phyloP scores from a whole-genome alignment of 2,113 vertebrate species.

The Alaudala cheleensis region DNA sequence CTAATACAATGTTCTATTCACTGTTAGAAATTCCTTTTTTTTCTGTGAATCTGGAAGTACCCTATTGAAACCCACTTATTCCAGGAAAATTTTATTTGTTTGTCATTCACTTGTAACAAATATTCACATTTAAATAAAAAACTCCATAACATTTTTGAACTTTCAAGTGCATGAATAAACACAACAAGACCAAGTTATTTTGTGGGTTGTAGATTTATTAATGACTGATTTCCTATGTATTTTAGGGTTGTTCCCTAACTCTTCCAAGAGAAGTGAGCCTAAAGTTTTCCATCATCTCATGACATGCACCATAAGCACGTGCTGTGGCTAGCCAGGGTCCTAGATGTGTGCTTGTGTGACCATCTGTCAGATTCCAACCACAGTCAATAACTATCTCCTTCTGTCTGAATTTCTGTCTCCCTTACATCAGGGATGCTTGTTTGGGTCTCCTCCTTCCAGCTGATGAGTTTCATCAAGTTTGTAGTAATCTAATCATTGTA shows the following conservation, averaged over 20 bases:
- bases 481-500: not conserved
- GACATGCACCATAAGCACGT: not conserved
- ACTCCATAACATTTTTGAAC: not conserved
- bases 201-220: not conserved
- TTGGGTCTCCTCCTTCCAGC: not conserved
- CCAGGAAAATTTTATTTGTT: not conserved
- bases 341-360: accelerated
- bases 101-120: not conserved
- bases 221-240: not conserved
- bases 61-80: not conserved
- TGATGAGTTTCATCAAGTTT: not conserved
- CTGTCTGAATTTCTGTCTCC: not conserved
- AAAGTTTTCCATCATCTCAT: not conserved
- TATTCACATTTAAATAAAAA: not conserved
- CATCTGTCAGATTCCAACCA: not conserved
- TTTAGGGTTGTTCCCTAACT: not conserved
- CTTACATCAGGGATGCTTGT: not conserved
- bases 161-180: not conserved
- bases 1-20: not conserved
- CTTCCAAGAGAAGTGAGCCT: not conserved
- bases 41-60: not conserved
- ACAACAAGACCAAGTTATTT: not conserved
- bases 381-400: not conserved
- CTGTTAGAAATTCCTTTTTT: not conserved
- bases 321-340: not conserved